These are phyloP conservation scores for Drosophila mojavensis DNA, from an alignment of 1,140 invertebrate genomes.

Conservation along the genomic window DNA sequence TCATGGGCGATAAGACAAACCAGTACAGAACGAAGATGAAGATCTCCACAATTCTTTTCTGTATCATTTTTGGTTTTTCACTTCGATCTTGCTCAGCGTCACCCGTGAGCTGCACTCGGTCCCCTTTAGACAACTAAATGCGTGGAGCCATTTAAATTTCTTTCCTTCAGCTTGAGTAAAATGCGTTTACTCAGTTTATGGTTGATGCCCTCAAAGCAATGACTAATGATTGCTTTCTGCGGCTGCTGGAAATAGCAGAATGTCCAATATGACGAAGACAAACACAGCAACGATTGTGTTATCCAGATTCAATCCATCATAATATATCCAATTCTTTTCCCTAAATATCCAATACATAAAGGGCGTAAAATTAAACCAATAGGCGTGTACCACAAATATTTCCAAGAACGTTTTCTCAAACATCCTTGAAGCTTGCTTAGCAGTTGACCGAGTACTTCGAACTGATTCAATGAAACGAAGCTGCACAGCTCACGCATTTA, in stretches of 20 bases:
- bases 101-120: background rate
- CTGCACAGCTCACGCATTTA: too few relatives aligned
- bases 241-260: background rate
- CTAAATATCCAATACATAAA: background rate
- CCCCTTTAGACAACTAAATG: slow-evolving; percentile 8
- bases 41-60: slow-evolving; percentile 26
- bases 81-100: background rate
- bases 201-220: background rate
- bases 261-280: background rate
- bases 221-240: background rate
- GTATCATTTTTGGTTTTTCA: slow-evolving; percentile 19
- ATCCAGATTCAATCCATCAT: too few relatives aligned
- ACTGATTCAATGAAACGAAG: background rate
- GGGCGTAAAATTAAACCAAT: slow-evolving; percentile 1
- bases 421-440: background rate
- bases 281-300: background rate
- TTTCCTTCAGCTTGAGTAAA: background rate
- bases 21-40: slow-evolving; percentile 26
- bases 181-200: background rate
- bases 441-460: background rate
- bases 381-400: background rate
- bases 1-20: background rate
- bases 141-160: background rate
- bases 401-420: slow-evolving; percentile 8
- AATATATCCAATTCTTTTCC: background rate